Conservation (phyloP, 2,888 invertebrate genomes). For the Chirona hameri region DNA sequence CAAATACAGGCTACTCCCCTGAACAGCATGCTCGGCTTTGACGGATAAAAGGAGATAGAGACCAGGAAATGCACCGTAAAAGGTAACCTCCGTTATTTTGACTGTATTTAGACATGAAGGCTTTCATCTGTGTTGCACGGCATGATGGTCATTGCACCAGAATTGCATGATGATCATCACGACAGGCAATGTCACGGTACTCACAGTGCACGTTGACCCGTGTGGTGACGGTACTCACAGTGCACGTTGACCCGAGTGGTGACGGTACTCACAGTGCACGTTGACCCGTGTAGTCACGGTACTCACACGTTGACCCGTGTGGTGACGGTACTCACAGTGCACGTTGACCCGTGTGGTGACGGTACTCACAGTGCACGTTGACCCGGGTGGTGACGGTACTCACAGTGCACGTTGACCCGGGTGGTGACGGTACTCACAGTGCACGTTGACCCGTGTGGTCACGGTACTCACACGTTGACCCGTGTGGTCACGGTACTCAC, state of each 20-base stretch:
- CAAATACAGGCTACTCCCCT: too few relatives aligned
- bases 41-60: too few relatives aligned
- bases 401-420: slow-evolving; percentile 34
- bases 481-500: slow-evolving; percentile 49
- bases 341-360: slow-evolving; percentile 34
- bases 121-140: too few relatives aligned
- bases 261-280: slow-evolving; percentile 32
- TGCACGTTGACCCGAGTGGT: slow-evolving; percentile 35
- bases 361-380: slow-evolving; percentile 33
- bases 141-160: too few relatives aligned
- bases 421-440: slow-evolving; percentile 34
- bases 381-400: slow-evolving; percentile 34
- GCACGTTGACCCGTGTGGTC: slow-evolving; percentile 35
- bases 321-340: slow-evolving; percentile 33
- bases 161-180: too few relatives aligned
- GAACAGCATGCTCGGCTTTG: too few relatives aligned
- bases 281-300: slow-evolving; percentile 34
- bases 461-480: slow-evolving; percentile 48
- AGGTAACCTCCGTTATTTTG: too few relatives aligned
- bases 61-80: too few relatives aligned
- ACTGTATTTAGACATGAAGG: too few relatives aligned
- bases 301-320: slow-evolving; percentile 34
- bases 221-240: slow-evolving; percentile 33
- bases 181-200: too few relatives aligned
- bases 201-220: slow-evolving; percentile 33